Base-by-base conservation (phyloP, 1,140 invertebrate species). In the Drosophila pseudoobscura region DNA sequence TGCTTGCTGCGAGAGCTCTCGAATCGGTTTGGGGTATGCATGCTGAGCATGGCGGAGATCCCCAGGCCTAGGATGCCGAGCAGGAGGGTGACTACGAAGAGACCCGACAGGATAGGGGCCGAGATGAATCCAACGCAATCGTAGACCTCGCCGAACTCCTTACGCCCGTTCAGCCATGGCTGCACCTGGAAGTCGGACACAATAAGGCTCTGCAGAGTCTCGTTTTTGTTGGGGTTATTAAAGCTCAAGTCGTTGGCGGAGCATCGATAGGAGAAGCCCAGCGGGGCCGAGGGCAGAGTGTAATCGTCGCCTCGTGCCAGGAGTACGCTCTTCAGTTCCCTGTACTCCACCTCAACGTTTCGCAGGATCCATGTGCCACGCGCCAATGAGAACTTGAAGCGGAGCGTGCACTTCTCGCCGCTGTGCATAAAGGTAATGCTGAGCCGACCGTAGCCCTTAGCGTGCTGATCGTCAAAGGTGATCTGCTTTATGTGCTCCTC, bases 11-110 rank as follows among this genome's bases (percentile, higher is more conserved):
- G 98, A 29, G 97, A 96, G 93, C 98, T 99, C 93, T 99, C 98
- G 93, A 99, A 99, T 89, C 96, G 94, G 92, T 99, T 99, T 95
- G 98, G 98, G n/a, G 98, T 99, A 83, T 96, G 96, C 75, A 99
- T 98, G 85, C 97, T 96, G 90, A 98, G 94, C 49, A 99, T 95
- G 96, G 99, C 98, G 1, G 93, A 93, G 7, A 99, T 93, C 2
- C 96, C 98, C 90, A 96, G 94, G 6, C 94, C 93, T 26, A 99
- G 92, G 54, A 98, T 97, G 1, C 95, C 60, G 2, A 95, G 91
- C 46, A 99, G 93, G 62, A 99, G 94, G 7, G 94, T 85, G 0
- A 95, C 94, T 11, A 97, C 94, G 80, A 99, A 94, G n/a, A 99
- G 92, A 3, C 97, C 97, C 56, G 96, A 96, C 95, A 96, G 97